Evolutionary conservation across 2,888 invertebrate species (phyloP).

Genomic region (Campaea margaritaria): DNA sequence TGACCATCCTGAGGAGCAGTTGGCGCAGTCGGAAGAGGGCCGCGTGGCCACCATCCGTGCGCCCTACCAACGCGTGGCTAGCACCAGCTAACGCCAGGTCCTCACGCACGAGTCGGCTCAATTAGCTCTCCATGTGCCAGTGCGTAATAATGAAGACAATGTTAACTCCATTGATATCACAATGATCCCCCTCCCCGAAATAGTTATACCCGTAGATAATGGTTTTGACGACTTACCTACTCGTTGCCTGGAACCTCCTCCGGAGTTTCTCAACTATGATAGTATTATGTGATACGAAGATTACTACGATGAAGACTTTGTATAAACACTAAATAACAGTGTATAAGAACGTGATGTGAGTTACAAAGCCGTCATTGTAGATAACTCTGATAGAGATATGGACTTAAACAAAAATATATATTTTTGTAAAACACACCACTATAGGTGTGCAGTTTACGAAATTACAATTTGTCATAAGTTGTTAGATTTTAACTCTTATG

Average conservation of each 20-base stretch:
- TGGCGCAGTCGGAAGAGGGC: slow-evolving; percentile 66
- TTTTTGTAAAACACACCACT: not conserved
- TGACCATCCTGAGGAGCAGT: slow-evolving; percentile 73
- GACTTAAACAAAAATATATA: not conserved
- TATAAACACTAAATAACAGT: slow-evolving; percentile 52
- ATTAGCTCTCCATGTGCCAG: slow-evolving; percentile 33
- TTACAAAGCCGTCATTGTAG: not conserved
- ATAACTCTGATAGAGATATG: not conserved
- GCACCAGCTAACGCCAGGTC: slow-evolving; percentile 73
- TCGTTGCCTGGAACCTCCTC: slow-evolving; percentile 55
- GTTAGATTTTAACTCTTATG: not conserved
- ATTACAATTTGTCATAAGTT: not conserved
- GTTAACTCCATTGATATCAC: slow-evolving; percentile 5
- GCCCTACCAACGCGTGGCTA: slow-evolving; percentile 66
- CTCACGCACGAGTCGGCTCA: slow-evolving; percentile 41
- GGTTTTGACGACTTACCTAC: slow-evolving; percentile 52
- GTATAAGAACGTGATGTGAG: not conserved
- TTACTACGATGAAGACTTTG: slow-evolving; percentile 75
- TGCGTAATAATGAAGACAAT: slow-evolving; percentile 32
- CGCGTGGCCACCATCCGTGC: slow-evolving; percentile 76
- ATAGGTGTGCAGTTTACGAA: not conserved
- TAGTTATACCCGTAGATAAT: slow-evolving; percentile 6
- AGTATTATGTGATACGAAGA: slow-evolving; percentile 72
- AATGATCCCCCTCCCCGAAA: slow-evolving; percentile 22
- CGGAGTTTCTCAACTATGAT: slow-evolving; percentile 59